Evolutionary conservation across 2,113 vertebrate species (phyloP).

Genomic region (Porphyrio hochstetteri): DNA sequence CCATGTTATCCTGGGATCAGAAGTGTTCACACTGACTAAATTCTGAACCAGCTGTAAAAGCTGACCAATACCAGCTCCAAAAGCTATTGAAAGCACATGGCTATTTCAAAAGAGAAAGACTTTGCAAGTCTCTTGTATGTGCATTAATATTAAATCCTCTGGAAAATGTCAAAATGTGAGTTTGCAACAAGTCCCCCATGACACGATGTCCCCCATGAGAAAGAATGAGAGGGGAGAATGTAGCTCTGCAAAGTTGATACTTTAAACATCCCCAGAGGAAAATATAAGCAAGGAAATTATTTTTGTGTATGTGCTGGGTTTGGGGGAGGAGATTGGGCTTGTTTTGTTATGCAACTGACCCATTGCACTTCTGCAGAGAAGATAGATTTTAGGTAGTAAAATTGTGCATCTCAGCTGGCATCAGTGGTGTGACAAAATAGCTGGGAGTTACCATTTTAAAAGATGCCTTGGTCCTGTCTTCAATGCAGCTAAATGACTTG

Average conservation of each 20-base stretch:
- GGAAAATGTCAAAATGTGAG: constrained; percentile 25
- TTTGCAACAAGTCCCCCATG: neutral
- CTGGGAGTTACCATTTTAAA: neutral
- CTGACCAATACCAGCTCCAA: neutral
- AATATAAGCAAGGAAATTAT: constrained; percentile 7
- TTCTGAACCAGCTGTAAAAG: neutral
- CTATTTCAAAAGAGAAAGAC: neutral
- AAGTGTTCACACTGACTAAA: neutral
- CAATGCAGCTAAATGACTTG: neutral
- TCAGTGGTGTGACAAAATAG: neutral
- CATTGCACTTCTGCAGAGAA: neutral
- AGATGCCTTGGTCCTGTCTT: neutral
- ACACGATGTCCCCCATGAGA: constrained; percentile 3
- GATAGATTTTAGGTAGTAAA: neutral
- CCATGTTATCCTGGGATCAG: neutral
- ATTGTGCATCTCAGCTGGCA: neutral
- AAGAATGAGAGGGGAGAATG: neutral
- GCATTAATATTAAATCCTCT: constrained; percentile 3
- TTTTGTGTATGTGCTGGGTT: neutral
- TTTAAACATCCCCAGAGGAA: constrained; percentile 39
- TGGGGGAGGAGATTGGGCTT: neutral
- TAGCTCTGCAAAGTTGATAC: constrained; percentile 8
- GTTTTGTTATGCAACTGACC: constrained; percentile 30
- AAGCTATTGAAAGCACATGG: neutral
- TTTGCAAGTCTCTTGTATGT: neutral